Conservation (phyloP, 2,888 invertebrate species). For the Phyllotreta striolata region DNA sequence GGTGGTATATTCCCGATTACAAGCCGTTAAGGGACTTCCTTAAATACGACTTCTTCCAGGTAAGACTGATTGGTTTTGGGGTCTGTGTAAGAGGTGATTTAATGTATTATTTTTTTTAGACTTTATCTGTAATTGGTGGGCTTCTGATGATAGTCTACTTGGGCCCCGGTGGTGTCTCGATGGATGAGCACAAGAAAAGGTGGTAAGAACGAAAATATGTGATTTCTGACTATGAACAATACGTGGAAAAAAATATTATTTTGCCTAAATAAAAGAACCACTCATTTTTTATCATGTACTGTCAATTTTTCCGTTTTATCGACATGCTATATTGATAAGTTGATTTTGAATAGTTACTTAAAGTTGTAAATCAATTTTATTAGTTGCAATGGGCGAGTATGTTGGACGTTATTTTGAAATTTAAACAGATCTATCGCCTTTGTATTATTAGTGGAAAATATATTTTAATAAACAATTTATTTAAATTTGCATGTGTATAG, state of each 20-base stretch:
- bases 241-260: constrained; percentile 21
- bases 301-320: constrained; percentile 10
- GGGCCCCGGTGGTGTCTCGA: constrained; percentile 98
- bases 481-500: constrained; percentile 28
- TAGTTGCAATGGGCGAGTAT: not conserved
- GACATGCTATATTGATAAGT: no score
- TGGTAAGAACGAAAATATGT: constrained; percentile 71
- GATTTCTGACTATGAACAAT: constrained; percentile 37
- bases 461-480: not conserved
- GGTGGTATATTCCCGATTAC: constrained; percentile 96
- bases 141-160: constrained; percentile 97
- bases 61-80: constrained; percentile 57
- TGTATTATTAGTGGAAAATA: not conserved
- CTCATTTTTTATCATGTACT: constrained; percentile 26
- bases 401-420: not conserved
- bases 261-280: constrained; percentile 12
- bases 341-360: no score
- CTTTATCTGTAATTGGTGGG: constrained; percentile 97
- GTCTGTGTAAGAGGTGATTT: not conserved
- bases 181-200: constrained; percentile 99
- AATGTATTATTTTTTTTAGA: constrained; percentile 73
- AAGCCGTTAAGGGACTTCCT: constrained; percentile 98
- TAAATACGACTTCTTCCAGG: constrained; percentile 99
- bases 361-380: no score
- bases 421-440: not conserved